Evolutionary conservation across 2,888 invertebrate genomes (phyloP).

Genomic region (Amphipoea oculea): DNA sequence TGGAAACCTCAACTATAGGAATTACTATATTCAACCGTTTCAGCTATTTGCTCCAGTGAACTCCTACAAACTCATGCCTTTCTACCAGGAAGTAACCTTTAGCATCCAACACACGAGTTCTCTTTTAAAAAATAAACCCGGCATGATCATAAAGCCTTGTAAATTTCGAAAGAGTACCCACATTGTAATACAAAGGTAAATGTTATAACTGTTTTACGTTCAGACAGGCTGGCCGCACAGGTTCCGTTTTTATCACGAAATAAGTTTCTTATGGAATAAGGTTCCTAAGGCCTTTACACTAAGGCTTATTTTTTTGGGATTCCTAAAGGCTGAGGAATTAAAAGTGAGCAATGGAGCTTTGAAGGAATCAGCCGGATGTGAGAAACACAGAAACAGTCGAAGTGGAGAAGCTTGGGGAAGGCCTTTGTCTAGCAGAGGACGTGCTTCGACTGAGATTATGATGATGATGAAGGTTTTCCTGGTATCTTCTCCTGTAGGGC

Average conservation of each 20-base stretch:
- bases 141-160: conserved; percentile 23
- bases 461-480: too few species aligned
- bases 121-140: conserved; percentile 15
- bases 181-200: conserved; percentile 41
- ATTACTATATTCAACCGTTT: background rate
- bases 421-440: too few species aligned
- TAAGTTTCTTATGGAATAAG: conserved; percentile 1
- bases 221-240: conserved; percentile 21
- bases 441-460: too few species aligned
- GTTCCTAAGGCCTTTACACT: conserved; percentile 29
- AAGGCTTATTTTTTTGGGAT: conserved; percentile 29
- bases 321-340: background rate
- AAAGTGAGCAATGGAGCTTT: background rate
- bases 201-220: conserved; percentile 52
- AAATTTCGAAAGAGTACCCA: conserved; percentile 34
- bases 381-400: too few species aligned
- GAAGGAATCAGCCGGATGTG: too few species aligned
- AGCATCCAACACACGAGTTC: background rate
- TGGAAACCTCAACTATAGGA: background rate
- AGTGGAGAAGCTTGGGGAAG: too few species aligned
- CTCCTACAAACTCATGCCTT: background rate
- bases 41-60: background rate
- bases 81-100: background rate
- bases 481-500: background rate
- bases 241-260: conserved; percentile 43